Conservation (phyloP, 2,797 vertebrate genomes). For the Okamejei kenojei region DNA sequence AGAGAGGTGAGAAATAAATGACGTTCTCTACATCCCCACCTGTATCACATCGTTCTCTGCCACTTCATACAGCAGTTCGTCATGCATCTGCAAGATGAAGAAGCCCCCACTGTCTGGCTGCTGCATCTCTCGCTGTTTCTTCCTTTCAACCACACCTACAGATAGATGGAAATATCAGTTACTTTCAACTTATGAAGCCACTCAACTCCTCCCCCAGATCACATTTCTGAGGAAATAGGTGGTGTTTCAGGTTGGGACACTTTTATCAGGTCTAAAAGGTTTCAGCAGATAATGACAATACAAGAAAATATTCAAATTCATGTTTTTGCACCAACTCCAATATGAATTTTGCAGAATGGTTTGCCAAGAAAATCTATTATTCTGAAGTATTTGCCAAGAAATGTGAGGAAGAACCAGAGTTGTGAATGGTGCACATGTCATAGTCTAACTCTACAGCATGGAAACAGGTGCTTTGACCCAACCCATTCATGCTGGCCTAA, state of each 20-base stretch:
- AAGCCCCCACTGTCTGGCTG: constrained; percentile 66
- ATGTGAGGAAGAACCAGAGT: neutral
- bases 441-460: too few species aligned
- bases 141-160: constrained; percentile 49
- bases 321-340: neutral
- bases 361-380: neutral
- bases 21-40: constrained; percentile 55
- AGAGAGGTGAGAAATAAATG: neutral
- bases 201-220: neutral
- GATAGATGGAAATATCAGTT: neutral
- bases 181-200: neutral
- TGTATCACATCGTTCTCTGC: constrained; percentile 79
- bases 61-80: constrained; percentile 92
- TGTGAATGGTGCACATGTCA: neutral
- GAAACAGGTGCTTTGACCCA: too few species aligned
- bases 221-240: neutral
- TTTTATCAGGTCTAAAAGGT: too few species aligned
- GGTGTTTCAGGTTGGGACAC: too few species aligned
- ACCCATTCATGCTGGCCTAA: too few species aligned
- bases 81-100: constrained; percentile 90
- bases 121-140: constrained; percentile 46
- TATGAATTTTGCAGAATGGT: neutral
- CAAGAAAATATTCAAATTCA: neutral
- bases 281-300: neutral
- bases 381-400: neutral